Evolutionary conservation across 2,888 invertebrate genomes (phyloP), one percentile per base, ranked within the genome.

Genomic region (Cacoxenus indagator): DNA sequence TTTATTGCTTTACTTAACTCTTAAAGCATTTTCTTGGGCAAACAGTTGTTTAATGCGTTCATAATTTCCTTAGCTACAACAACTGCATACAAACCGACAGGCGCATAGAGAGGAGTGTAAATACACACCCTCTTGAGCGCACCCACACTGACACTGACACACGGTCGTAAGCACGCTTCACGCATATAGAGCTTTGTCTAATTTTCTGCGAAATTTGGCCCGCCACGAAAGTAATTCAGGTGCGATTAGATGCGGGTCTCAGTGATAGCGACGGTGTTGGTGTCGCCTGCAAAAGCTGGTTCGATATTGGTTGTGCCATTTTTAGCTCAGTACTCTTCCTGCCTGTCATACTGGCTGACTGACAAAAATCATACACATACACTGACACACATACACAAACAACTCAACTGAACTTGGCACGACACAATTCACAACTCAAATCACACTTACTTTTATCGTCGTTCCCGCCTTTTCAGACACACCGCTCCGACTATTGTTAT

Each of bases 201-300:
- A 62, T 62, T 62, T 45, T 43, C 43, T 62, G 61, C 6, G 43
- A 62, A 62, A 62, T 14, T 62, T 48, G 48, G 48, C 4, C n/a
- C 19, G 48, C 19, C 6, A n/a, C 8, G n/a, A 19, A 17, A 48
- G 22, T 24, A 62, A 19, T 62, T 62, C 43, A 62, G 61, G 45
- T 62, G 61, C 45, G 61, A 22, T 62, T 45, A 62, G 43, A 29
- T n/a, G 3, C 57, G 14, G 26, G 8, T 8, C 6, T 9, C 24
- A 24, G 1, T 24, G 26, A 24, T 22, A 5, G 11, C 27, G 55
- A 26, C 54, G 27, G n/a, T 14, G 26, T 8, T 26, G n/a, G 24
- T 17, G 57, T n/a, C 57, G 57, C 57, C 57, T 57, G 24, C 24
- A 62, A 43, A 51, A 45, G 61, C 45, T 62, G 45, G 61, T 62